These are phyloP conservation scores for Smithornis capensis DNA, from an alignment of 2,113 vertebrate genomes.

Conservation along the genomic window DNA sequence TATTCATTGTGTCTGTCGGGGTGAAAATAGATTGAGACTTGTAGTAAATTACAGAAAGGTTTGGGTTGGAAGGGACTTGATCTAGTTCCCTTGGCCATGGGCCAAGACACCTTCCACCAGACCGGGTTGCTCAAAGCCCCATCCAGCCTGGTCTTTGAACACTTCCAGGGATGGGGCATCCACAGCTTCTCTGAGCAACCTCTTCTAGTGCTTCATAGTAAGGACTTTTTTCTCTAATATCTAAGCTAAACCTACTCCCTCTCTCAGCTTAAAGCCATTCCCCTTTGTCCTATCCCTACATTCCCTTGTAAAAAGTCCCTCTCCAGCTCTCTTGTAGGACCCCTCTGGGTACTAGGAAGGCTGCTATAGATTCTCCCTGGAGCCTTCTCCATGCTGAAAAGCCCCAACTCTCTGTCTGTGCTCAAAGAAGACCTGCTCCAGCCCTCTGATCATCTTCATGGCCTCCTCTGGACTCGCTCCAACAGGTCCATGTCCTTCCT, in stretches of 20 bases:
- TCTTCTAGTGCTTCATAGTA: not conserved
- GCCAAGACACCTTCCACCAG: not conserved
- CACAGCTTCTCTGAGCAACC: not conserved
- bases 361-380: not conserved
- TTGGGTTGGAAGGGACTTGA: not conserved
- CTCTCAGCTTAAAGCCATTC: not conserved
- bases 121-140: not conserved
- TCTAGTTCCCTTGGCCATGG: not conserved
- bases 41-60: not conserved
- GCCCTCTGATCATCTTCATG: not conserved
- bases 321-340: not conserved
- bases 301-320: not conserved
- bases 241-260: not conserved
- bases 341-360: not conserved
- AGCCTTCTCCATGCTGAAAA: not conserved
- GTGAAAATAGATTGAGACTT: not conserved
- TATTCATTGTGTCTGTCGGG: not conserved
- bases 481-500: not conserved
- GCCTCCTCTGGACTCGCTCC: not conserved
- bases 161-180: not conserved
- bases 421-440: not conserved
- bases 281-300: not conserved
- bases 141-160: not conserved
- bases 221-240: not conserved
- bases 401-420: not conserved